These are phyloP conservation scores for Mesocricetus auratus DNA, from an alignment of 2,113 vertebrate species.

Conservation along the genomic window DNA sequence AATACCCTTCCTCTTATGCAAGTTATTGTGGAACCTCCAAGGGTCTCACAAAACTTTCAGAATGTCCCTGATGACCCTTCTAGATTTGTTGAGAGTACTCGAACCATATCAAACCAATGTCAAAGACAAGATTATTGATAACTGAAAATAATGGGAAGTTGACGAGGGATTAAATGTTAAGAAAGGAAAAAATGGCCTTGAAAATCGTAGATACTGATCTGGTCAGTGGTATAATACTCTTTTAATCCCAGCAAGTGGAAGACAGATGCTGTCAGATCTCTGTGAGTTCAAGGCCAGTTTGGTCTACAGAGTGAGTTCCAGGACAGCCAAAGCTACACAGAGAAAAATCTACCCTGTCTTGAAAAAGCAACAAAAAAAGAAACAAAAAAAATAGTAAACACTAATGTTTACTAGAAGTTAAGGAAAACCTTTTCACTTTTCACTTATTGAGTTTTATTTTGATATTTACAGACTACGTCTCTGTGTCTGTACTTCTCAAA, in stretches of 20 bases:
- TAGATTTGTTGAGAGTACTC: not conserved
- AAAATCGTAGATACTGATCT: conserved; percentile 1
- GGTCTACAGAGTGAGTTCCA: not conserved
- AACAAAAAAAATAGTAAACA: not conserved
- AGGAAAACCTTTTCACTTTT: conserved; percentile 28
- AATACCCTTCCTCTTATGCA: not conserved
- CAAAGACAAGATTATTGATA: not conserved
- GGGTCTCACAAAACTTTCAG: not conserved
- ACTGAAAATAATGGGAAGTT: conserved; percentile 23
- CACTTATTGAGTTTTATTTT: not conserved
- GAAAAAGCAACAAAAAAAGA: not conserved
- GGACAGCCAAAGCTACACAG: not conserved
- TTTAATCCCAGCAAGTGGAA: not conserved
- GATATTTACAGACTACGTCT: not conserved
- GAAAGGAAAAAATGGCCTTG: conserved; percentile 38
- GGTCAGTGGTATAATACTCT: accelerated
- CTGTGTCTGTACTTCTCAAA: not conserved
- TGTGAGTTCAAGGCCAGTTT: not conserved
- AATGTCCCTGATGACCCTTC: not conserved
- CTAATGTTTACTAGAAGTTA: not conserved
- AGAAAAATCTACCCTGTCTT: not conserved
- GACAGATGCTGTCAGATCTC: not conserved
- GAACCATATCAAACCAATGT: not conserved
- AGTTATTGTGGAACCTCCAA: not conserved
- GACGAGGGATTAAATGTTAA: not conserved